Percentiles rank a stretch among this genome's conserved stretches.
Evolutionary conservation across 2,888 invertebrate species (phyloP).

Genomic region (Chloroclystis v-ata): DNA sequence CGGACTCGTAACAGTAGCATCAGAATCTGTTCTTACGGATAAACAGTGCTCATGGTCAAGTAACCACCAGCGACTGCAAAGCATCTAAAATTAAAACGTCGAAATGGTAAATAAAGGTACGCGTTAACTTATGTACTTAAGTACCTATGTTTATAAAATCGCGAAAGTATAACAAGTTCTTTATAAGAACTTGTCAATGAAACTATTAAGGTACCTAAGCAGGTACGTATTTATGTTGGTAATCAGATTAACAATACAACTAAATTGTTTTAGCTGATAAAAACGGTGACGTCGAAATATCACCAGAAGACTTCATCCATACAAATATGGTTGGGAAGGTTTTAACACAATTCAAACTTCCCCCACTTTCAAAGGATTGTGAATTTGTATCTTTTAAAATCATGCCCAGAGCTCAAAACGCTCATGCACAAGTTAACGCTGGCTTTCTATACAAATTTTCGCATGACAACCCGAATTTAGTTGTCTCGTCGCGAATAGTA

Average conservation of each 20-base stretch:
- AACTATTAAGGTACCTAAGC: no score
- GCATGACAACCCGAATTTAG: constrained; percentile 30
- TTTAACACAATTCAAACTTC: constrained; percentile 47
- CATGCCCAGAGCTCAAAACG: constrained; percentile 84
- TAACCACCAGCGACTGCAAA: no score
- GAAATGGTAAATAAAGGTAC: no score
- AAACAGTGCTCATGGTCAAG: no score
- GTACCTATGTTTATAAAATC: no score
- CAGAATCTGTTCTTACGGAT: no score
- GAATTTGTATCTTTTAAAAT: constrained; percentile 62
- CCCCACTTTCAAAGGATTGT: constrained; percentile 45
- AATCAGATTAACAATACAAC: background rate
- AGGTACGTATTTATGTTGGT: no score
- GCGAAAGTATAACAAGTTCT: no score
- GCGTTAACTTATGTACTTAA: no score
- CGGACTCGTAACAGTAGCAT: no score
- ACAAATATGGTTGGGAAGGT: constrained; percentile 52
- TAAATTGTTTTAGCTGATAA: constrained; percentile 31
- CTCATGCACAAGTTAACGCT: constrained; percentile 86
- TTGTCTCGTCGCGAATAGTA: constrained; percentile 77
- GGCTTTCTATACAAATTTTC: constrained; percentile 82
- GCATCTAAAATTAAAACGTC: no score
- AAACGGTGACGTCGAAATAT: constrained; percentile 34
- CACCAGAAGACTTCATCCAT: constrained; percentile 48
- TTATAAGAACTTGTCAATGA: no score